These are phyloP conservation scores for Gymnodraco acuticeps DNA, from an alignment of 2,797 vertebrate genomes.

Conservation along the genomic window DNA sequence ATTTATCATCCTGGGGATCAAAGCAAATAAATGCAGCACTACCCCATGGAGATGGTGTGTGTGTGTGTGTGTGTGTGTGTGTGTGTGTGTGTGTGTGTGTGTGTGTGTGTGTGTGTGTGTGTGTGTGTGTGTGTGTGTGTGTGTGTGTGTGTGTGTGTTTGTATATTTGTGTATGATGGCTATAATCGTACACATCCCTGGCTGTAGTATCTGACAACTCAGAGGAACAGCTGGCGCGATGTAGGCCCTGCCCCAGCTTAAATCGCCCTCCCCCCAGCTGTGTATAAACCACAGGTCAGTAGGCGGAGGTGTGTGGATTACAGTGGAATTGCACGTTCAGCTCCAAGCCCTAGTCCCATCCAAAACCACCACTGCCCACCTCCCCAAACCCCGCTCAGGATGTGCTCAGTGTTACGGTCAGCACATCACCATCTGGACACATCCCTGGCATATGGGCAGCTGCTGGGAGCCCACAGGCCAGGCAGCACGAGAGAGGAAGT, in stretches of 20 bases:
- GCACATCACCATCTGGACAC: constrained; percentile 86
- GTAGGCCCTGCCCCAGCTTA: constrained; percentile 41
- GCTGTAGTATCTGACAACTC: constrained; percentile 71
- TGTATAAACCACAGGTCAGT: constrained; percentile 72
- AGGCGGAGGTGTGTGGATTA: constrained; percentile 84
- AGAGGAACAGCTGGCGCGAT: constrained; percentile 79
- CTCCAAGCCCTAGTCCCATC: constrained; percentile 46
- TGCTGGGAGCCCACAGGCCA: constrained; percentile 69
- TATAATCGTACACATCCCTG: constrained; percentile 39
- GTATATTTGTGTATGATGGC: constrained; percentile 47
- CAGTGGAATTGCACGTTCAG: constrained; percentile 72
- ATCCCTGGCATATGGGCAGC: constrained; percentile 84
- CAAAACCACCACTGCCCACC: constrained; percentile 43
- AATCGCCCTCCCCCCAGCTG: constrained; percentile 34
- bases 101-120: constrained; percentile 13
- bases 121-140: constrained; percentile 35
- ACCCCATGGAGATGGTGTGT: constrained; percentile 38
- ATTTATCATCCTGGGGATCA: constrained; percentile 73
- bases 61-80: constrained; percentile 25
- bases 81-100: constrained; percentile 13
- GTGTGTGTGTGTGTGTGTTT: constrained; percentile 5
- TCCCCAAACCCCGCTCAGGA: constrained; percentile 62
- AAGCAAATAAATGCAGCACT: constrained; percentile 57
- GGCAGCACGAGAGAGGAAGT: constrained; percentile 39
- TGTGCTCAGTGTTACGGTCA: constrained; percentile 81